phyloP scores from a whole-genome alignment of 2,113 vertebrate species.

The Pseudois nayaur region DNA sequence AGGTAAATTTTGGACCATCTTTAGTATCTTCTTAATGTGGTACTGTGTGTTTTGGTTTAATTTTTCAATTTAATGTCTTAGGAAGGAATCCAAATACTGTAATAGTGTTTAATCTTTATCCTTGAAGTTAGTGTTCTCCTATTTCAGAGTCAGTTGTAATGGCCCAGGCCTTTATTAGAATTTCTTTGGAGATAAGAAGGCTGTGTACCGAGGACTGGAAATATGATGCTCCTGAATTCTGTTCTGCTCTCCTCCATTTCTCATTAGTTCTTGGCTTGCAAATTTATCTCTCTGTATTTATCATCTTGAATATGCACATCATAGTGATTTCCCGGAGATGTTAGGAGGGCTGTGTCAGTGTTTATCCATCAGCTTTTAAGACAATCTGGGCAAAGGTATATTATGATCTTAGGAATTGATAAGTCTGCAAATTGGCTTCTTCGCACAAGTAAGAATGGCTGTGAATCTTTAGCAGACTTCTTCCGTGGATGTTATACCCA shows the following conservation, averaged over 20 bases:
- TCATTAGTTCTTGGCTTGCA: background rate
- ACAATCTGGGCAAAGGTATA: background rate
- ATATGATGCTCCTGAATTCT: background rate
- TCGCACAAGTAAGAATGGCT: background rate
- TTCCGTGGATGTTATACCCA: background rate
- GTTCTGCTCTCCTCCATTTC: background rate
- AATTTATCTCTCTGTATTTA: conserved; percentile 17
- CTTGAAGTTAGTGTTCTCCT: background rate
- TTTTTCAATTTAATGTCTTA: conserved; percentile 32
- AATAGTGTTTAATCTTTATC: background rate
- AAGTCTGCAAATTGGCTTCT: background rate
- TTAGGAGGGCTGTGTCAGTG: background rate
- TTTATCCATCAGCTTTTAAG: conserved; percentile 30
- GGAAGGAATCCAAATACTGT: background rate
- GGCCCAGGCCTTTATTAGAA: background rate
- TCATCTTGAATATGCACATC: conserved; percentile 31
- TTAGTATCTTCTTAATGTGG: background rate
- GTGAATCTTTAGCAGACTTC: background rate
- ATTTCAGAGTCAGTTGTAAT: background rate
- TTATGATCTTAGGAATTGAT: conserved; percentile 13
- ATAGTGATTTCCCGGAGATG: conserved; percentile 12
- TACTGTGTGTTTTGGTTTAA: background rate
- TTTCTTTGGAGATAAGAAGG: conserved; percentile 19
- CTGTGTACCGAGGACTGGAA: conserved; percentile 7
- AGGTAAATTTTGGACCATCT: background rate